Conservation (phyloP, 30 jellyfish, hydroid and myxozoan genomes). For the Cassiopea xamachana region DNA sequence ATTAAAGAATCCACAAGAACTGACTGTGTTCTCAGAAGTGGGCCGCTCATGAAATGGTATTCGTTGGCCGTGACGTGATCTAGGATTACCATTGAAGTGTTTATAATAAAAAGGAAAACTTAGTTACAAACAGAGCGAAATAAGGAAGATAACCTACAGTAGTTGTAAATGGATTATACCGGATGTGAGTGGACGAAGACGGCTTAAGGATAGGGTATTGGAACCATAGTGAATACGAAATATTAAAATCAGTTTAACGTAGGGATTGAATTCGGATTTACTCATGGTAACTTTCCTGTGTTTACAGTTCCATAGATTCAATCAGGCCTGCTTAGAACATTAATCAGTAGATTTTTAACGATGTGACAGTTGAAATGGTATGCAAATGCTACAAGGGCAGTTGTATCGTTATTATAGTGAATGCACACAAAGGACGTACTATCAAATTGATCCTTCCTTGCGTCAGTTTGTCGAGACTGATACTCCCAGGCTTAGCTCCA, state of each 20-base stretch:
- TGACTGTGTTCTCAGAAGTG: neutral
- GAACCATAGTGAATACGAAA: slow-evolving; percentile 36
- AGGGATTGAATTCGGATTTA: slow-evolving; percentile 19
- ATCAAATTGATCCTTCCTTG: slow-evolving; percentile 1
- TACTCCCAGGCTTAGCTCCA: neutral
- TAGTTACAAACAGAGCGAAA: slow-evolving; percentile 52
- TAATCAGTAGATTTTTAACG: slow-evolving; percentile 9
- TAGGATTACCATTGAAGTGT: slow-evolving; percentile 34
- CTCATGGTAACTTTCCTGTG: slow-evolving; percentile 58
- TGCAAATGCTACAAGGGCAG: neutral
- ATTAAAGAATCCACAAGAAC: neutral
- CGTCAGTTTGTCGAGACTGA: neutral
- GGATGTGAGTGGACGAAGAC: slow-evolving; percentile 53
- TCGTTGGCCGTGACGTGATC: slow-evolving; percentile 46
- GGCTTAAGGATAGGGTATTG: slow-evolving; percentile 23
- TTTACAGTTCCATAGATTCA: slow-evolving; percentile 37
- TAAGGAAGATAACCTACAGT: slow-evolving; percentile 33
- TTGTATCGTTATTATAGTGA: neutral
- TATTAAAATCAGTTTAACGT: slow-evolving; percentile 57
- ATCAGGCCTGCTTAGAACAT: slow-evolving; percentile 35
- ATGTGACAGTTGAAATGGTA: slow-evolving; percentile 3
- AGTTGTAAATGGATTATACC: slow-evolving; percentile 46
- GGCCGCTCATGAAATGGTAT: slow-evolving; percentile 9
- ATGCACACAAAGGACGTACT: slow-evolving; percentile 1
- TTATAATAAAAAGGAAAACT: slow-evolving; percentile 47